Conservation (phyloP, 2,888 invertebrate genomes). For the Campaea margaritaria region DNA sequence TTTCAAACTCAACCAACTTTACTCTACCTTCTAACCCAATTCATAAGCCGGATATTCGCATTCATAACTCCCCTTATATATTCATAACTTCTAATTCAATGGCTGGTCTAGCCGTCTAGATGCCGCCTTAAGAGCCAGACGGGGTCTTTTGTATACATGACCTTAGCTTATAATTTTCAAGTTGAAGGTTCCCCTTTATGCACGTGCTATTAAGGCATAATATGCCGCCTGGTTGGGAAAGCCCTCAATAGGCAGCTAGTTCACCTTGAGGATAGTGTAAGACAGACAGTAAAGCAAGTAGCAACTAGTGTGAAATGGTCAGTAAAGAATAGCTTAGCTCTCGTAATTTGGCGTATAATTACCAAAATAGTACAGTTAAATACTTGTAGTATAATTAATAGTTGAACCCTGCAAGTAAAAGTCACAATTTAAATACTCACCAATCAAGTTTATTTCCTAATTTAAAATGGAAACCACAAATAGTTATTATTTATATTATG, state of each 20-base stretch:
- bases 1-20: constrained; percentile 2
- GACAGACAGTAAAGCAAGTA: no score
- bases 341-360: neutral
- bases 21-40: constrained; percentile 2
- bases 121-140: constrained; percentile 64
- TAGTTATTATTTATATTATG: no score
- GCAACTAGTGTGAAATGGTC: no score
- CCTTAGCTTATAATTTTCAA: constrained; percentile 80
- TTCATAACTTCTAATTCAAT: constrained; percentile 53
- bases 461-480: no score
- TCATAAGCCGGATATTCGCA: constrained; percentile 34
- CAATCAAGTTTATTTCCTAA: no score
- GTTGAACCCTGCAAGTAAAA: no score
- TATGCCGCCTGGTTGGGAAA: constrained; percentile 67
- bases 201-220: constrained; percentile 55
- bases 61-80: constrained; percentile 59
- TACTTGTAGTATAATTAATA: no score
- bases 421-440: no score
- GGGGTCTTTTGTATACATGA: constrained; percentile 64
- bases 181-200: constrained; percentile 79
- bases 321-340: neutral
- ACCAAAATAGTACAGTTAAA: no score
- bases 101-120: constrained; percentile 74
- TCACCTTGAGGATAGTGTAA: constrained; percentile 43
- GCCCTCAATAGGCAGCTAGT: constrained; percentile 70